Base-by-base conservation (phyloP, 2,888 invertebrate species). In the Agrilus biguttatus region DNA sequence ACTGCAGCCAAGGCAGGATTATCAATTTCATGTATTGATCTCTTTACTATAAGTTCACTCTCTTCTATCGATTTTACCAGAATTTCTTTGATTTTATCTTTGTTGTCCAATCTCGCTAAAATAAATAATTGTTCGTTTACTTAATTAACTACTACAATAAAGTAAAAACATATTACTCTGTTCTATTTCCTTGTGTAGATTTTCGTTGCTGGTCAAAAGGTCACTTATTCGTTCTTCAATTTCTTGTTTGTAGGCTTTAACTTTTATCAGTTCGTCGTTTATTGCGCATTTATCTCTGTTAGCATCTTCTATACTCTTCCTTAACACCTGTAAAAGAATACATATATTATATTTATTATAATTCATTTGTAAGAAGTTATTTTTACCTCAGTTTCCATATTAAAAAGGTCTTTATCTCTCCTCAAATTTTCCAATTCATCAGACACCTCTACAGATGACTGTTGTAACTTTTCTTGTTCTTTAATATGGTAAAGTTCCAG, bases 181-280 rank as follows among this genome's bases (percentile, higher is more conserved):
- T 42, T 66, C 64, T 5, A 68, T 54, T 56, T 72, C 66, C 17
- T 66, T 54, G 55, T 70, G 69, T 3, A 68, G 55, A 23, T 54
- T 57, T 35, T 54, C 44, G 36, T 62, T 42, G 53, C 58, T 60
- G 38, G 50, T 51, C 2, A 52, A 52, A 35, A 60, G 46, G 43
- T 59, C 55, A 35, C 55, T 55, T 5, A 57, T 51, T 48, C 54
- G 53, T 38, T 49, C 48, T 39, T 53, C 53, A 17, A 82, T 62
- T 46, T 77, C 74, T 49, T 76, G 73, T 61, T 83, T 82, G 59
- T 83, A 78, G 56, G 77, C 72, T 47, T 77, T 65, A 48, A 80
- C 63, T 55, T 78, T 78, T 66, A 81, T 76, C 43, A 79, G 62
- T 57, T 79, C 75, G 55, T 69, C 71, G 69, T 79, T 79, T 14